phyloP scores from a whole-genome alignment of 92 coral and sea anemone genomes.

The Palythoa heliodiscus region DNA sequence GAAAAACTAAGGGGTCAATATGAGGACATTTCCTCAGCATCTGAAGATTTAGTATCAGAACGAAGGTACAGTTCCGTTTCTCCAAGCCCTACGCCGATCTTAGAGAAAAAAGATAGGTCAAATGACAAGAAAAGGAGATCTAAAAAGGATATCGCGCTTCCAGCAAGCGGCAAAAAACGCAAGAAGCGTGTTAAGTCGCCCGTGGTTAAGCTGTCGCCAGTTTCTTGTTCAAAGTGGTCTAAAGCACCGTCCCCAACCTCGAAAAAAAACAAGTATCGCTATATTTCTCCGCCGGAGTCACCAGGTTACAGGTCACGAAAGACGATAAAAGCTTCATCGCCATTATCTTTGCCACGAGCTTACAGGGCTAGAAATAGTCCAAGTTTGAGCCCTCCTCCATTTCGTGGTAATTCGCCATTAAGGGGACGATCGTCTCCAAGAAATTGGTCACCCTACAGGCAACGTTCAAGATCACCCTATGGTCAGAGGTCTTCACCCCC shows the following conservation, averaged over 20 bases:
- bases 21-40: conserved; percentile 99
- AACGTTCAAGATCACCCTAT: conserved; percentile 81
- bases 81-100: conserved; percentile 84
- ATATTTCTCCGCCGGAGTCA: conserved; percentile 58
- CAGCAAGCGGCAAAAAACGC: conserved; percentile 76
- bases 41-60: conserved; percentile 85
- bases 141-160: conserved; percentile 69
- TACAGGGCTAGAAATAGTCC: conserved; percentile 77
- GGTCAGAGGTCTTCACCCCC: conserved; percentile 57
- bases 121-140: conserved; percentile 80
- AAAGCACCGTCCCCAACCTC: conserved; percentile 71
- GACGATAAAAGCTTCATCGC: conserved; percentile 57
- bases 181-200: conserved; percentile 80
- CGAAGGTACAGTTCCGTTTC: conserved; percentile 87
- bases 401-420: conserved; percentile 61
- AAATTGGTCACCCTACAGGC: conserved; percentile 86
- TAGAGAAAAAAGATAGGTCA: conserved; percentile 79
- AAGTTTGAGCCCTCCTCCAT: conserved; percentile 81
- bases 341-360: conserved; percentile 86
- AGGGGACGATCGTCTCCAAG: conserved; percentile 62
- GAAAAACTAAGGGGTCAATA: conserved; percentile 94
- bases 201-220: conserved; percentile 72
- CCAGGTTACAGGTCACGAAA: conserved; percentile 59
- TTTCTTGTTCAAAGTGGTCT: conserved; percentile 85
- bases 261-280: conserved; percentile 44